Evolutionary conservation across 2,113 vertebrate genomes (phyloP), one percentile per base, ranked within the genome.

Genomic region (Hippocampus comes): DNA sequence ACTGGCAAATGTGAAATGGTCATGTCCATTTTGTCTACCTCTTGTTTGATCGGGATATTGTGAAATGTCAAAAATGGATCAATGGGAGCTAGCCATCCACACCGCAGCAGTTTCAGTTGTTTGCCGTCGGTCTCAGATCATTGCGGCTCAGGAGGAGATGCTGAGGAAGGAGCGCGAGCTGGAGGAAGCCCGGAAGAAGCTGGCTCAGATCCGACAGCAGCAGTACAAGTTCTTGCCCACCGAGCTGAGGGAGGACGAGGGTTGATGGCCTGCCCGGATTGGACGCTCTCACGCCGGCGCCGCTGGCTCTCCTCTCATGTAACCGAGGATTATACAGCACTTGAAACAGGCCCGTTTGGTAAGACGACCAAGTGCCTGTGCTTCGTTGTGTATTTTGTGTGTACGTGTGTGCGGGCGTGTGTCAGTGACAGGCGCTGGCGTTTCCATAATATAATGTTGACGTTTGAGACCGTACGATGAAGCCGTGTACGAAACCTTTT

Each of bases 91-190:
- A 15, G 17, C 48, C 17, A 5, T 18, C 48, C 48, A 51, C 17
- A 21, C 49, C 3, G 49, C 49, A 27, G 15, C 14, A 2, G 10
- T 25, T 53, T 80, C 79, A 79, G 59, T 73, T 80, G 41, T 70
- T 75, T 57, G 6, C 27, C 0, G 34, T 38, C 34, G 34, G 5
- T 38, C 80, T 68, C 81, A 99, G 97, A 99, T 99, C 87, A 99
- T 99, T 7, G 97, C 97, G 0, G 97, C 97, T 67, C 97, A 99
- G 87, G 97, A 99, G 84, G 97, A 99, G 91, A 99, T 99, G 97
- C 92, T 99, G 71, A 95, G 97, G 89, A 99, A 99, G 82, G 97
- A 99, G 67, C 91, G 96, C 27, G 97, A 99, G 83, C 89, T 99
- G 78, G 97, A 99, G 88, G 97, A 99, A 80, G 97, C 97, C 2